Conservation (phyloP, 2,113 vertebrate species). For the Toxotes jaculatrix region DNA sequence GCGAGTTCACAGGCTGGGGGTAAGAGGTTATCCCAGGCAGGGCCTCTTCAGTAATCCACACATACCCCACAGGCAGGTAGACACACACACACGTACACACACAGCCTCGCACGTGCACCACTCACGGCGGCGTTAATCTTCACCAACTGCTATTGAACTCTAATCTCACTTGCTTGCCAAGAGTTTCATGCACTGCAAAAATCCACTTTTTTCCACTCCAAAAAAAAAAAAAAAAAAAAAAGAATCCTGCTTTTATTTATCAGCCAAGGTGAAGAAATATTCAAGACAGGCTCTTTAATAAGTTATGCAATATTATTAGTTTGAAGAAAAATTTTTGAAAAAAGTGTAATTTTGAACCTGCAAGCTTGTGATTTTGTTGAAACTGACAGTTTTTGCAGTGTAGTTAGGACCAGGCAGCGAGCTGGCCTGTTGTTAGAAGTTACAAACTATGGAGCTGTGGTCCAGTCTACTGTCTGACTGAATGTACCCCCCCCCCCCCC, state of each 20-base stretch:
- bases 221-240: neutral
- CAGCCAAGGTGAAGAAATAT: neutral
- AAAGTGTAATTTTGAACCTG: neutral
- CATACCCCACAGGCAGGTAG: constrained; percentile 30
- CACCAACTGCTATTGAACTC: constrained; percentile 75
- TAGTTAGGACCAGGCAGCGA: constrained; percentile 29
- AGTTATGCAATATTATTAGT: neutral
- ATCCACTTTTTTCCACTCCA: constrained; percentile 5
- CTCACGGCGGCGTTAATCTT: constrained; percentile 68
- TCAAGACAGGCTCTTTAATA: too few species aligned
- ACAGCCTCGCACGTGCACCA: constrained; percentile 32
- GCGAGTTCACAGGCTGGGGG: constrained; percentile 62
- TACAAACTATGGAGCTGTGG: constrained; percentile 35
- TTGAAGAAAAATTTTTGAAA: too few species aligned
- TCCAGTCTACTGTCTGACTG: constrained; percentile 60
- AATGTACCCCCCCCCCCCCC: constrained; percentile 8
- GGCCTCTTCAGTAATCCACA: constrained; percentile 70
- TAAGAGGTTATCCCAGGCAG: constrained; percentile 72
- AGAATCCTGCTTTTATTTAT: constrained; percentile 5
- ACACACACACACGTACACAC: constrained; percentile 41
- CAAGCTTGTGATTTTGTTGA: neutral
- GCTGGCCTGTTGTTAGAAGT: constrained; percentile 26
- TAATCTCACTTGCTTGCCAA: constrained; percentile 68
- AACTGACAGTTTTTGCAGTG: constrained; percentile 30
- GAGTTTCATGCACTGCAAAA: constrained; percentile 56